Percentiles rank a stretch among this genome's conserved stretches.
Conservation (phyloP, 1,140 invertebrate genomes). For the Musca vetustissima region DNA sequence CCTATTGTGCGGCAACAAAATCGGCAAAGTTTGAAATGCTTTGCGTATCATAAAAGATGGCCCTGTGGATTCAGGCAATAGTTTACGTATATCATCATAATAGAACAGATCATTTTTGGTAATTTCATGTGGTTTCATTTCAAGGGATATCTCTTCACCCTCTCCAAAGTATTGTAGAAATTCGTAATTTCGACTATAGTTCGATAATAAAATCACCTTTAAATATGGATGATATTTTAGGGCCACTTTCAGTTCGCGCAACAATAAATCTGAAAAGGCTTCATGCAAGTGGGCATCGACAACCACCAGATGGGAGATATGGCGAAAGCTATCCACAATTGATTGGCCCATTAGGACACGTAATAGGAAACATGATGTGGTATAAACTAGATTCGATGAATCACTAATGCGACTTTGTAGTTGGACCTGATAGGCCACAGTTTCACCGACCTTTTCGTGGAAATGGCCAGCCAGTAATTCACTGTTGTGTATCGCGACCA, state of each 20-base stretch:
- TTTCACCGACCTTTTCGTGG: slow-evolving; percentile 82
- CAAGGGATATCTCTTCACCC: slow-evolving; percentile 28
- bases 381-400: slow-evolving; percentile 38
- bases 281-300: slow-evolving; percentile 95
- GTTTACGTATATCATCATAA: slow-evolving; percentile 21
- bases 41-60: slow-evolving; percentile 26
- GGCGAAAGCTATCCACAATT: slow-evolving; percentile 53
- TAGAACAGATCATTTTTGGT: slow-evolving; percentile 19
- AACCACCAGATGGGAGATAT: slow-evolving; percentile 82
- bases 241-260: slow-evolving; percentile 79
- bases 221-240: slow-evolving; percentile 71
- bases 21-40: background rate
- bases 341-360: slow-evolving; percentile 35
- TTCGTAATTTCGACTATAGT: slow-evolving; percentile 18
- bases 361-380: slow-evolving; percentile 40
- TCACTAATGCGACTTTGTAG: slow-evolving; percentile 60
- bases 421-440: slow-evolving; percentile 91
- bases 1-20: no score
- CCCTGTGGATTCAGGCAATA: slow-evolving; percentile 14
- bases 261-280: slow-evolving; percentile 86
- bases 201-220: slow-evolving; percentile 83
- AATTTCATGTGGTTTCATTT: slow-evolving; percentile 26
- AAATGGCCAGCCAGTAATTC: slow-evolving; percentile 70
- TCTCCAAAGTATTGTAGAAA: slow-evolving; percentile 40
- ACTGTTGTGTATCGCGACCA: slow-evolving; percentile 41